phyloP scores from a whole-genome alignment of 2,888 invertebrate genomes.

The Terebella lapidaria region DNA sequence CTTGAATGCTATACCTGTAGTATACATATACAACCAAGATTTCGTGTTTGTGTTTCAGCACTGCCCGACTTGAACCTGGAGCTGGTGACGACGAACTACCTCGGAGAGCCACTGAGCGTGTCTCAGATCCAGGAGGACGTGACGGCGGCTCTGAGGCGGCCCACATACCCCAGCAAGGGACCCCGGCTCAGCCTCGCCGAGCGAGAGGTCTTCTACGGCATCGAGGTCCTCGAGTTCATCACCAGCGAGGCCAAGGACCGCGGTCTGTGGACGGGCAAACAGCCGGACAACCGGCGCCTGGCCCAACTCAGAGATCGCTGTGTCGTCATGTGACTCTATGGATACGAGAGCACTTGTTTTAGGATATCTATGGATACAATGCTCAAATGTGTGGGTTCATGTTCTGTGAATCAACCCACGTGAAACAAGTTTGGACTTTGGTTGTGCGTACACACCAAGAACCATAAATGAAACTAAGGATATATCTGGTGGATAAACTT shows the following conservation, averaged over 20 bases:
- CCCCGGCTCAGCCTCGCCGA: slow-evolving; percentile 35
- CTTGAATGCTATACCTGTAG: too few species aligned
- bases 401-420: too few species aligned
- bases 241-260: slow-evolving; percentile 38
- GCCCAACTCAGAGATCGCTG: slow-evolving; percentile 36
- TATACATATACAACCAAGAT: too few species aligned
- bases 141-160: slow-evolving; percentile 31
- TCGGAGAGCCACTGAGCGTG: slow-evolving; percentile 41
- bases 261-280: slow-evolving; percentile 41
- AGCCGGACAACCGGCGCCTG: slow-evolving; percentile 36
- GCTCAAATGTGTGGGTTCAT: too few species aligned
- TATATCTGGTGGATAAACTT: too few species aligned
- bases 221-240: slow-evolving; percentile 45
- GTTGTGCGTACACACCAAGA: too few species aligned
- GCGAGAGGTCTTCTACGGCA: slow-evolving; percentile 39
- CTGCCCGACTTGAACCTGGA: slow-evolving; percentile 45
- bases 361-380: too few species aligned
- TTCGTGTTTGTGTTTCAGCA: too few species aligned
- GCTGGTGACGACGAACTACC: slow-evolving; percentile 45
- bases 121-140: slow-evolving; percentile 31
- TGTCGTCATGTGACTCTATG: slow-evolving; percentile 37
- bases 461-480: too few species aligned
- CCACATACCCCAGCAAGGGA: slow-evolving; percentile 33
- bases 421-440: too few species aligned
- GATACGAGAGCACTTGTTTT: too few species aligned